phyloP scores from a whole-genome alignment of 2,797 vertebrate genomes.

The Bradypodion ventrale region DNA sequence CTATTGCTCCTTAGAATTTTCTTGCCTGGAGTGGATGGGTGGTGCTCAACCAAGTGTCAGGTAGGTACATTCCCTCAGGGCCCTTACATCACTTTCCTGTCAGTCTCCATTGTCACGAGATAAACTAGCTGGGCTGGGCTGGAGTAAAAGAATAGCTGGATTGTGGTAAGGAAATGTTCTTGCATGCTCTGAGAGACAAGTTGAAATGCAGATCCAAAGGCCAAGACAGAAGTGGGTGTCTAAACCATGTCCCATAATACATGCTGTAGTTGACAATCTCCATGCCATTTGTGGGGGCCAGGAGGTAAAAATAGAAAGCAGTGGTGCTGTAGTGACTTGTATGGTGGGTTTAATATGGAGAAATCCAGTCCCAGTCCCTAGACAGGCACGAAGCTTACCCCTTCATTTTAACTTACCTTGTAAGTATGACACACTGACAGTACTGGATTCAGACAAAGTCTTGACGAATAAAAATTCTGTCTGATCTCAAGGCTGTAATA shows the following conservation, averaged over 20 bases:
- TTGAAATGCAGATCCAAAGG: background rate
- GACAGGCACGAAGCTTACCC: background rate
- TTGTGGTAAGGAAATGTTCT: background rate
- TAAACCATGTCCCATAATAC: background rate
- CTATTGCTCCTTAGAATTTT: background rate
- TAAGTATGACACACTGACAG: background rate
- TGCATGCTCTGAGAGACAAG: conserved; percentile 8
- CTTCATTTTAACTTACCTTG: background rate
- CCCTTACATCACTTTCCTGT: background rate
- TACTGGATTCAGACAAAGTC: background rate
- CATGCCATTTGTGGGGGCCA: too few species aligned
- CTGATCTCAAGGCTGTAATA: background rate
- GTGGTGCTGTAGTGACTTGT: background rate
- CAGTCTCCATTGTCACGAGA: background rate
- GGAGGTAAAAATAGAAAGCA: background rate
- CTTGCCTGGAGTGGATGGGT: too few species aligned
- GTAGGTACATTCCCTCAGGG: background rate
- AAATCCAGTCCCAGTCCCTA: background rate
- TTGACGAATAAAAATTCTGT: background rate
- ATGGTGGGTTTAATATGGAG: background rate
- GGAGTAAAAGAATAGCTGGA: background rate
- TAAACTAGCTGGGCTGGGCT: background rate
- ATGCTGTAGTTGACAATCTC: background rate
- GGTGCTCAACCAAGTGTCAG: background rate
- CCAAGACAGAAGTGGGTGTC: background rate